Conservation (phyloP, 2,113 vertebrate species). For the Hucho hucho region DNA sequence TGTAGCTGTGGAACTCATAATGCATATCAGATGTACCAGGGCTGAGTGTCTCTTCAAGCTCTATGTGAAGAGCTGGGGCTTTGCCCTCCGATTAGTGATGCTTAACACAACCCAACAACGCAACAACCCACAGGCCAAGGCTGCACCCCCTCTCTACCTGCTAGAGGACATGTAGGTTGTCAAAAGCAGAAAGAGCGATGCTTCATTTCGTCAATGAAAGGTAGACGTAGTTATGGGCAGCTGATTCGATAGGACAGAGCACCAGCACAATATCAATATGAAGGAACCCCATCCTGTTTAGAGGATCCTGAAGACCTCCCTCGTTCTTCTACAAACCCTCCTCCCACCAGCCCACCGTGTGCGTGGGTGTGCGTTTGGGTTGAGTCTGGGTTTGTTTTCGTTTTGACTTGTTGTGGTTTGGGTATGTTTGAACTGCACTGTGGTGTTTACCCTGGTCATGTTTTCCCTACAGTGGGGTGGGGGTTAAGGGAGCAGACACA, state of each 20-base stretch:
- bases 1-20: conserved; percentile 49
- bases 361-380: background rate
- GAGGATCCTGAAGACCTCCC: background rate
- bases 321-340: background rate
- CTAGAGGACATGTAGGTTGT: no score
- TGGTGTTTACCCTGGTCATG: background rate
- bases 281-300: no score
- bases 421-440: background rate
- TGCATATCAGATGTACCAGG: conserved; percentile 54
- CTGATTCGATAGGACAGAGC: no score
- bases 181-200: no score
- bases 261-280: no score
- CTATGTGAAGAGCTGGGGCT: no score
- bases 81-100: no score
- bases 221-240: no score
- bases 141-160: no score
- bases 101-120: no score
- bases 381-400: background rate
- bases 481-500: background rate
- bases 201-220: no score
- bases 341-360: background rate
- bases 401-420: background rate
- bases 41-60: conserved; percentile 41
- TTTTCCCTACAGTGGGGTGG: background rate
- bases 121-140: no score